These are phyloP conservation scores for Trilocha varians DNA, from an alignment of 2,888 invertebrate genomes.

Conservation along the genomic window DNA sequence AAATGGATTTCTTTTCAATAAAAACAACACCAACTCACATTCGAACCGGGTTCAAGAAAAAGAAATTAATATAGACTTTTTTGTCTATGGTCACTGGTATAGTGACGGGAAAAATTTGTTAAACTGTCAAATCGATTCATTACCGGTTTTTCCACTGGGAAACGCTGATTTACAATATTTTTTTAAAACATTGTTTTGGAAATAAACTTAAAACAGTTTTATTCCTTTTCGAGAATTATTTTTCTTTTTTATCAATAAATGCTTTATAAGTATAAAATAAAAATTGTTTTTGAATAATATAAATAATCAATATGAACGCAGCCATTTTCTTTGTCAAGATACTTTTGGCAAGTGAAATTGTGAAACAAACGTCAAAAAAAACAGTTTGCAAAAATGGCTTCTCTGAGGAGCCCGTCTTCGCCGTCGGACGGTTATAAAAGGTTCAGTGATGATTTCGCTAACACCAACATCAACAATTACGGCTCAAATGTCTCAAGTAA, in stretches of 20 bases:
- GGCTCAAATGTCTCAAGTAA: slow-evolving; percentile 77
- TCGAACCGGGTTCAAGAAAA: slow-evolving; percentile 66
- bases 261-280: too few relatives aligned
- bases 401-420: slow-evolving; percentile 71
- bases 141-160: slow-evolving; percentile 9
- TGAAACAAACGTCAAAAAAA: slow-evolving; percentile 21
- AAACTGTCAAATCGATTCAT: slow-evolving; percentile 1
- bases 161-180: slow-evolving; percentile 1
- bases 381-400: slow-evolving; percentile 69
- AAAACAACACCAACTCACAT: slow-evolving; percentile 62
- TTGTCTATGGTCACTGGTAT: slow-evolving; percentile 27
- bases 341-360: too few relatives aligned
- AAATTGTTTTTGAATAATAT: too few relatives aligned
- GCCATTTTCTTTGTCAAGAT: too few relatives aligned
- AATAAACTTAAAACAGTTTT: not conserved
- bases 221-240: too few relatives aligned
- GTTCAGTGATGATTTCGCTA: slow-evolving; percentile 75
- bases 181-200: not conserved
- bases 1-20: slow-evolving; percentile 50
- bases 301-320: slow-evolving; percentile 9
- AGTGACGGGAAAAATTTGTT: slow-evolving; percentile 14
- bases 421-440: slow-evolving; percentile 77
- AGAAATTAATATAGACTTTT: slow-evolving; percentile 38
- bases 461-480: slow-evolving; percentile 73
- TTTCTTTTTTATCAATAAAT: too few relatives aligned